Conservation (phyloP, 1,140 invertebrate genomes). For the Philopotamus ludificatus region DNA sequence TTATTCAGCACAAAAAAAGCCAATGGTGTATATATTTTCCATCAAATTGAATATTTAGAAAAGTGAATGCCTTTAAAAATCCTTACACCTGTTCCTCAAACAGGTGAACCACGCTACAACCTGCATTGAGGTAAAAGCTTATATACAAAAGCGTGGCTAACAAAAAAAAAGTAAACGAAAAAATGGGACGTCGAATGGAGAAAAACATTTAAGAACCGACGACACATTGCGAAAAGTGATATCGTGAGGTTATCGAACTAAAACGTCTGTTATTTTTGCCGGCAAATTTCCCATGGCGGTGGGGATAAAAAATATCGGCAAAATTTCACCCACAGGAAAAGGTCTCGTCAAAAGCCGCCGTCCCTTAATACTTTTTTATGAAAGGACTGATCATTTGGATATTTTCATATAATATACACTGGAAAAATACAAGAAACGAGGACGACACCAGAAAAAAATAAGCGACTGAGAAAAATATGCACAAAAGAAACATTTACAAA, state of each 20-base stretch:
- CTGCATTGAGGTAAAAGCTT: slow-evolving; percentile 21
- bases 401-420: neutral
- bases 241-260: slow-evolving; percentile 25
- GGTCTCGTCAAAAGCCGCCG: neutral
- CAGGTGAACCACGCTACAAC: slow-evolving; percentile 26
- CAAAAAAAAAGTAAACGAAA: too few species aligned
- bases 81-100: too few species aligned
- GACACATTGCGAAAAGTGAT: slow-evolving; percentile 23
- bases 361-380: neutral
- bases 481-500: neutral
- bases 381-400: neutral
- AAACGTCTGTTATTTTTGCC: slow-evolving; percentile 3
- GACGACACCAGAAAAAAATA: too few species aligned
- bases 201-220: slow-evolving; percentile 2
- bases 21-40: too few species aligned
- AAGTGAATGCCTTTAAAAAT: too few species aligned
- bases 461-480: neutral
- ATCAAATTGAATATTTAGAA: too few species aligned
- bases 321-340: slow-evolving; percentile 2
- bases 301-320: neutral
- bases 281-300: neutral
- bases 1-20: too few species aligned
- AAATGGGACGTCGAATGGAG: neutral
- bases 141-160: slow-evolving; percentile 2
- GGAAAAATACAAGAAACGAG: neutral